These are phyloP conservation scores for Petrocephalus schoutedeni DNA, from an alignment of 2,797 vertebrate species.

Conservation along the genomic window DNA sequence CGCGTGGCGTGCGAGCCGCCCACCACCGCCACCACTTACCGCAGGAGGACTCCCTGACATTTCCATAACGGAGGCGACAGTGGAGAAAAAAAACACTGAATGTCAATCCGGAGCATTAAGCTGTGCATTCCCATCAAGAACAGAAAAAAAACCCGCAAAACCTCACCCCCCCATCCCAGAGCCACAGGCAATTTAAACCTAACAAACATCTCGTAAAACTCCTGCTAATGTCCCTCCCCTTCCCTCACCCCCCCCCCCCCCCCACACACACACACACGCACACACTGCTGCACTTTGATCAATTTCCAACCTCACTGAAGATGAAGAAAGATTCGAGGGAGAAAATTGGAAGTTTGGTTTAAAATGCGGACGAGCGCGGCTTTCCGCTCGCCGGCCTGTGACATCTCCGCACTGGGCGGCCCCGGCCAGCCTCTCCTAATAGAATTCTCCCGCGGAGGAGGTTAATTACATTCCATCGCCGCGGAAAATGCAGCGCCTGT, in stretches of 20 bases:
- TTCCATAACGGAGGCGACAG: slow-evolving; percentile 35
- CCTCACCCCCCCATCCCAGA: slow-evolving; percentile 20
- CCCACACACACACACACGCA: slow-evolving; percentile 41
- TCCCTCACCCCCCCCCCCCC: slow-evolving; percentile 38
- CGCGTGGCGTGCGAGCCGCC: no score
- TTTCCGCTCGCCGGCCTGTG: slow-evolving; percentile 91
- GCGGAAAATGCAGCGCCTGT: slow-evolving; percentile 73
- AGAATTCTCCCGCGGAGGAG: slow-evolving; percentile 83
- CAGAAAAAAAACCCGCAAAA: slow-evolving; percentile 34
- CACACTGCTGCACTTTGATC: slow-evolving; percentile 64
- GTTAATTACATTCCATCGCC: slow-evolving; percentile 87
- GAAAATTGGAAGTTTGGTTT: slow-evolving; percentile 75
- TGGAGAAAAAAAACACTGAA: slow-evolving; percentile 32
- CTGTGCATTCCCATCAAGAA: slow-evolving; percentile 18
- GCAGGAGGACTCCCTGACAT: slow-evolving; percentile 45
- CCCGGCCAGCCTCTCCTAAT: slow-evolving; percentile 87
- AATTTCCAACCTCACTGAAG: slow-evolving; percentile 82
- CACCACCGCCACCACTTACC: neutral
- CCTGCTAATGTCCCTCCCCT: slow-evolving; percentile 50
- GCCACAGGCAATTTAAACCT: slow-evolving; percentile 53
- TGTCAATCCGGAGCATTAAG: slow-evolving; percentile 38
- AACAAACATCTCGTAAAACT: slow-evolving; percentile 58
- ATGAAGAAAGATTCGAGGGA: slow-evolving; percentile 62
- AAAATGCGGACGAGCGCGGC: slow-evolving; percentile 83
- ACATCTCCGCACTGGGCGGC: slow-evolving; percentile 84